Percentiles rank a stretch among this genome's conserved stretches.
These are phyloP conservation scores for Teleogryllus occipitalis DNA, from an alignment of 1,140 invertebrate species.

Conservation along the genomic window DNA sequence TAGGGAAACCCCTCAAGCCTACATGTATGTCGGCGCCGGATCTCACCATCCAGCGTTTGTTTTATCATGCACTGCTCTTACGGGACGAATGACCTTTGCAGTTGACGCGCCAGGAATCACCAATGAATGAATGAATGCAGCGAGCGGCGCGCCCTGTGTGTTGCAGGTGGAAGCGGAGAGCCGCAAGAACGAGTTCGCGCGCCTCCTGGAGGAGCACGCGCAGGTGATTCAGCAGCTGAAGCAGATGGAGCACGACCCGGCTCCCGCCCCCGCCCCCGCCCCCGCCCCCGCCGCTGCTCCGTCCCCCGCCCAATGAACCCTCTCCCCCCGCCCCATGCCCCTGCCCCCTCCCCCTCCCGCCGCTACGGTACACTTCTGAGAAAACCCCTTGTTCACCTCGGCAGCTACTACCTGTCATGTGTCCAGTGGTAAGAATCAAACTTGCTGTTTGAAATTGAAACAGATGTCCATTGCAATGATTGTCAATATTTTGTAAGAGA, in stretches of 20 bases:
- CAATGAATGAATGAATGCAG: too few relatives aligned
- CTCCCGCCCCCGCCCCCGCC: slow-evolving; percentile 17
- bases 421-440: too few relatives aligned
- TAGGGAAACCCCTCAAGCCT: too few relatives aligned
- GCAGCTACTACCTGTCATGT: neutral
- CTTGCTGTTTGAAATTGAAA: neutral
- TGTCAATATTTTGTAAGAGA: neutral
- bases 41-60: too few relatives aligned
- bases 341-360: too few relatives aligned
- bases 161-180: slow-evolving; percentile 39
- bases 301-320: too few relatives aligned
- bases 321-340: too few relatives aligned
- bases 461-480: neutral
- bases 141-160: neutral
- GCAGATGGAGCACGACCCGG: slow-evolving; percentile 36
- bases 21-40: too few relatives aligned
- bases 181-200: slow-evolving; percentile 40
- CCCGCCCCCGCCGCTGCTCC: neutral
- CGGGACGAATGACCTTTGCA: too few relatives aligned
- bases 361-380: too few relatives aligned
- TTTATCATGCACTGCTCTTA: too few relatives aligned
- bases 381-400: neutral
- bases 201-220: slow-evolving; percentile 41
- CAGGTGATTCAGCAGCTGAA: slow-evolving; percentile 39
- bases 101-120: too few relatives aligned